These are phyloP conservation scores for Eumaeus atala DNA, from an alignment of 1,140 invertebrate species.

Conservation along the genomic window DNA sequence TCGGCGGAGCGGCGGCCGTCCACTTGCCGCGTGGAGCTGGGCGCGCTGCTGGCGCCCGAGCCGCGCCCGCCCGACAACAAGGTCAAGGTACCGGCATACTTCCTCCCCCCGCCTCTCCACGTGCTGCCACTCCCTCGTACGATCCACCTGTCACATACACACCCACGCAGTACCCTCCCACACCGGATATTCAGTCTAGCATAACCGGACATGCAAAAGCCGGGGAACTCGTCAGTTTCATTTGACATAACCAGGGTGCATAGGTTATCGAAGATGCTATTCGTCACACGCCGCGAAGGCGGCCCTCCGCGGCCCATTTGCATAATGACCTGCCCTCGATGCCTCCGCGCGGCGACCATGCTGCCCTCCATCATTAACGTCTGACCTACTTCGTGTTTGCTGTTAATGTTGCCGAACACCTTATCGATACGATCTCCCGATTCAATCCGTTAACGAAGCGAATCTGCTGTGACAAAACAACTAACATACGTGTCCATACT, in stretches of 20 bases:
- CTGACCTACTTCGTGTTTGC: constrained; percentile 39
- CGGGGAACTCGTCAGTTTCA: no score
- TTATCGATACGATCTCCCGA: neutral
- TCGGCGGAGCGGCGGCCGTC: constrained; percentile 54
- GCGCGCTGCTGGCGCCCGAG: constrained; percentile 64
- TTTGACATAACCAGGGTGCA: no score
- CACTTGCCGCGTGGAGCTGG: constrained; percentile 68
- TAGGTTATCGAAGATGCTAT: neutral
- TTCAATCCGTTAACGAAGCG: neutral
- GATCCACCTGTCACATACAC: neutral
- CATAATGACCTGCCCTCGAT: constrained; percentile 46
- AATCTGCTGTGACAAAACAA: no score
- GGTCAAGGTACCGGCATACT: constrained; percentile 52
- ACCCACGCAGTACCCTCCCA: no score
- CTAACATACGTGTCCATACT: no score
- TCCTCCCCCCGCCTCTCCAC: constrained; percentile 3
- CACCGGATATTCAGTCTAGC: no score
- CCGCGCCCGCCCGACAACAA: constrained; percentile 68
- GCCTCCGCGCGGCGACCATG: constrained; percentile 26
- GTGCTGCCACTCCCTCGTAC: constrained; percentile 12
- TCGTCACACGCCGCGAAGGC: neutral
- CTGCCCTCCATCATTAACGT: constrained; percentile 32
- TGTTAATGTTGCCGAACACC: constrained; percentile 22
- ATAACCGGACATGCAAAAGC: no score
- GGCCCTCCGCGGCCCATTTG: constrained; percentile 46